phyloP scores from a whole-genome alignment of 1,140 invertebrate species.

The Adelges cooleyi region DNA sequence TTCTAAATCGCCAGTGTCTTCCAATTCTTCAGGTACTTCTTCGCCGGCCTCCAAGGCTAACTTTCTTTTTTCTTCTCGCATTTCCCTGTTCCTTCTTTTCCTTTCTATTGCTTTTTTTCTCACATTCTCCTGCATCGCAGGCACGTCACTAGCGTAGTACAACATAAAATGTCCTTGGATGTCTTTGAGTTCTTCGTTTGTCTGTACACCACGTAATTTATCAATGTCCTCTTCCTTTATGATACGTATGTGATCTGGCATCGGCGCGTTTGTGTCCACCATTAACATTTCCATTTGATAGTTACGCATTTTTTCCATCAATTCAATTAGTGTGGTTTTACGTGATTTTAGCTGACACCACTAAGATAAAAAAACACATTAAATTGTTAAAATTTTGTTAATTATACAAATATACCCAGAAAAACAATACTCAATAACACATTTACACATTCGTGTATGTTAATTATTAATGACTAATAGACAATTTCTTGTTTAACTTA shows the following conservation, averaged over 20 bases:
- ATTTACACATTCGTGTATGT: background rate
- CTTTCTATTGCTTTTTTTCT: conserved; percentile 46
- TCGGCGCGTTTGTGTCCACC: conserved; percentile 67
- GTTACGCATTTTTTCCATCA: conserved; percentile 87
- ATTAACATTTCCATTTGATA: conserved; percentile 80
- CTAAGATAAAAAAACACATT: conserved; percentile 38
- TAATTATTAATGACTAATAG: background rate
- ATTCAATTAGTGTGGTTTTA: conserved; percentile 65
- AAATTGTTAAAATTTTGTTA: background rate
- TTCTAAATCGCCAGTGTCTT: conserved; percentile 46
- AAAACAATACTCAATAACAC: background rate
- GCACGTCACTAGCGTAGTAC: conserved; percentile 70
- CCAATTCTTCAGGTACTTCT: conserved; percentile 43
- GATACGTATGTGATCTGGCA: conserved; percentile 68
- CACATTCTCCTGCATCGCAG: conserved; percentile 34
- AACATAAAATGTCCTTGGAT: conserved; percentile 86
- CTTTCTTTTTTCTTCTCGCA: conserved; percentile 42
- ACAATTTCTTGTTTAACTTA: conserved; percentile 1
- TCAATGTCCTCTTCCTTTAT: conserved; percentile 82
- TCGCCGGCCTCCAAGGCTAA: conserved; percentile 31
- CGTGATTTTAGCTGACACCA: conserved; percentile 88
- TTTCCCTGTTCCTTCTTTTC: conserved; percentile 45
- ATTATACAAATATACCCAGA: background rate
- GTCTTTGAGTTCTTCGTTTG: conserved; percentile 82
- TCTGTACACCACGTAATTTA: conserved; percentile 64